These are phyloP conservation scores for Platyscapa corneri DNA, from an alignment of 1,140 invertebrate genomes.

Conservation along the genomic window DNA sequence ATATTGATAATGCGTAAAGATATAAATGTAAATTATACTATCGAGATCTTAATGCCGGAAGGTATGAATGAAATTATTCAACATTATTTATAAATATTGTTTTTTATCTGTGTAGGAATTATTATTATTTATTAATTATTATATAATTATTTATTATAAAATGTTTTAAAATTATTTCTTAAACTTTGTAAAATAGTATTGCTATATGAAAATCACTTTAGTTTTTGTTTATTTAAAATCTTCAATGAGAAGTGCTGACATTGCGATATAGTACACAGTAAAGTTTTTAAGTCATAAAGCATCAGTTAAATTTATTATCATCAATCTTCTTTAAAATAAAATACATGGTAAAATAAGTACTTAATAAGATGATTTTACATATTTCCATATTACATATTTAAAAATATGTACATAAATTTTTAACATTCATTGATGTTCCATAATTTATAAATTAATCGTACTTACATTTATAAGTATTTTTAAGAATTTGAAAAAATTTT, in stretches of 20 bases:
- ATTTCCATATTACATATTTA: not conserved
- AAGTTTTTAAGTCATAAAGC: not conserved
- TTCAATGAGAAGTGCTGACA: not conserved
- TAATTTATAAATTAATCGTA: not conserved
- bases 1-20: no score
- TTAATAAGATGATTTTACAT: not conserved
- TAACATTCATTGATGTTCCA: not conserved
- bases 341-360: not conserved
- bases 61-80: not conserved
- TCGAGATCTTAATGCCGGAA: not conserved
- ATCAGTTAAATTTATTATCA: slow-evolving; percentile 3
- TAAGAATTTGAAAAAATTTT: no score
- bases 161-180: not conserved
- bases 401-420: no score
- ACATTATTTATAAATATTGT: not conserved
- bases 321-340: slow-evolving; percentile 16
- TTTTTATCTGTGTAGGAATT: not conserved
- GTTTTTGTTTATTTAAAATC: not conserved
- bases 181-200: not conserved
- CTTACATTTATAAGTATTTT: no score
- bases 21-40: not conserved
- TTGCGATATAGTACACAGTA: not conserved
- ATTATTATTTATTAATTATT: not conserved
- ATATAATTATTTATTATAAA: not conserved
- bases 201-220: not conserved